phyloP scores from a whole-genome alignment of 2,797 vertebrate genomes.

The Danio choprae region DNA sequence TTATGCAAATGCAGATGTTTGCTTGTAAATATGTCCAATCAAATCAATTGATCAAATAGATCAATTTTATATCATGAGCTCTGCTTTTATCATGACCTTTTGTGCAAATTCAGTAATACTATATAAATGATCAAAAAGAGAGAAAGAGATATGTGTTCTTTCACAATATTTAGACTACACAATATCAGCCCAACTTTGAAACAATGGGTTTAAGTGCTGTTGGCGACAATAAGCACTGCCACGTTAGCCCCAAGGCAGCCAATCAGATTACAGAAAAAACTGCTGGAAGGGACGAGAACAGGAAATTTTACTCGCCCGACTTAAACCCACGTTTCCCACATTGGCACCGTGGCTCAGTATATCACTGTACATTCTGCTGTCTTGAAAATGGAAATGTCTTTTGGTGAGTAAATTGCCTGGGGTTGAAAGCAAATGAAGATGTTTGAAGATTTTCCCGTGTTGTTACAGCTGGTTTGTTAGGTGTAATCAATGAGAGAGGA shows the following conservation, averaged over 20 bases:
- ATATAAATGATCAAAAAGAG: no score
- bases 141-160: no score
- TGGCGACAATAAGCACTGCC: no score
- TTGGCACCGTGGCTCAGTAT: not conserved
- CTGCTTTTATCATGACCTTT: no score
- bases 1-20: not conserved
- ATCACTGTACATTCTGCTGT: not conserved
- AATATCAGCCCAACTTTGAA: not conserved
- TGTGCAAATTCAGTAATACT: not conserved
- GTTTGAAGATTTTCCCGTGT: conserved; percentile 37
- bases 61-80: no score
- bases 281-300: not conserved
- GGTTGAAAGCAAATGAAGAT: conserved; percentile 40
- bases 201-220: no score
- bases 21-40: not conserved
- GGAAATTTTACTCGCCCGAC: not conserved
- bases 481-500: conserved; percentile 57
- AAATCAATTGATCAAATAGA: not conserved
- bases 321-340: not conserved
- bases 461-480: conserved; percentile 54
- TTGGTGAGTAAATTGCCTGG: not conserved
- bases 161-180: no score
- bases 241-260: not conserved
- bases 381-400: not conserved
- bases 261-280: not conserved